Evolutionary conservation across 2,888 invertebrate genomes (phyloP), one percentile per base, ranked within the genome.

Genomic region (Meiosimyza platycephala): DNA sequence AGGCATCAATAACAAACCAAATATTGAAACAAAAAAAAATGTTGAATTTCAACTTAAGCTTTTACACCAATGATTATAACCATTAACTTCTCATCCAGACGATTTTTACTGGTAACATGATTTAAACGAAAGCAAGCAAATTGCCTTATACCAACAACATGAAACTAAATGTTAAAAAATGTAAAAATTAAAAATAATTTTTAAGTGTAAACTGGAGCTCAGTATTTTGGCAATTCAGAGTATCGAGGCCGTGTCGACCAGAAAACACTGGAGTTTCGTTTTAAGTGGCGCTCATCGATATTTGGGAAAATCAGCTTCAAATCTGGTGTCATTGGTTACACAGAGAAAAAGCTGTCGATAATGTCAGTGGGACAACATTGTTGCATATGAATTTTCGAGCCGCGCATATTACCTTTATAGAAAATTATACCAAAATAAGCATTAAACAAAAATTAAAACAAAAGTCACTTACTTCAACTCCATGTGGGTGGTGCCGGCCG

Each of bases 161-260:
- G 16, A 59, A 59, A 59, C 59, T 60, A 60, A 60, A 60, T 12
- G 5, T 55, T 55, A 18, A 33, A 16, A 55, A 15, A 15, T n/a
- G n/a, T 55, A 60, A 60, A 28, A 22, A 4, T 18, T 28, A 60
- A 60, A 60, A 28, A 1, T 22, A 16, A 22, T 15, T 15, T 60
- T 12, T 1, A 60, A 13, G 18, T 18, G 48, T 18, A 63, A 63
- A 12, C 12, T 11, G 18, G 16, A 18, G 60, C 70, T 76, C 80
- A 87, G 78, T 87, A 85, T 78, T 87, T 87, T 59, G 86, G 85
- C 81, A 91, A 85, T 80, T 90, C 88, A 3, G 91, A 90, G 82
- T 90, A 91, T 59, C 91, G 86, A 1, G 93, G 93, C 62, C 93
- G 93, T 12, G 92, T 92, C 77, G 91, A 90, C 94, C 94, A 94